Evolutionary conservation across 92 coral and sea anemone species (phyloP), one percentile per base, ranked within the genome.

Genomic region (Heteractis magnifica): DNA sequence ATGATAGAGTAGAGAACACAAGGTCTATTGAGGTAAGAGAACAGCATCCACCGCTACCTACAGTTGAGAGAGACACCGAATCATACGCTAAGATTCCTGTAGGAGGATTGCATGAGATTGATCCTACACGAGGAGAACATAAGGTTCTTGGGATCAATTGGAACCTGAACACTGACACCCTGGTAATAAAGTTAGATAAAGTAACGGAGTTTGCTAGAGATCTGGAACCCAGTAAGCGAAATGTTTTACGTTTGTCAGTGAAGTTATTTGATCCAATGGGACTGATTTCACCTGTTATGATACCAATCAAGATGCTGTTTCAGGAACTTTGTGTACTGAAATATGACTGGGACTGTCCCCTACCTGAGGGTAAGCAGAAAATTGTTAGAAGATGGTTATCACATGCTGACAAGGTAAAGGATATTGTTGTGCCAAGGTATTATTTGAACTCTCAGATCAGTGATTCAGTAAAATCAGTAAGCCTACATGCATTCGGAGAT

Each of bases 231-330:
- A 90, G 85, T 8, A 84, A 90, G 72, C 60, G 88, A 79, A 88
- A 86, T 50, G 84, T 90, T 19, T 75, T 87, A 15, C 65, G 77
- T 68, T 79, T 84, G 53, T 82, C 88, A 65, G 93, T 88, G 21
- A 90, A 87, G 78, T 72, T 90, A 26, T 90, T 87, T 62, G 91
- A 90, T 59, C 93, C 84, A 26, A 51, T 87, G 6, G 87, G 93
- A 84, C 51, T 89, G 59, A 65, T 91, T 10, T 88, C 91, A 3
- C 90, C 94, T 12, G 89, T 79, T 4, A 85, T 70, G 56, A 81
- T 85, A 20, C 80, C 58, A 55, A 65, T 85, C 49, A 41, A 80
- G 19, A 72, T 84, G 79, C 86, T 87, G 56, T 59, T 90, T 5
- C 93, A 90, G 48, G 90, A 90, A 49, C 65, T 90, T 48, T 88